Evolutionary conservation across 2,113 vertebrate genomes (phyloP).

Genomic region (Eurystomus gularis): DNA sequence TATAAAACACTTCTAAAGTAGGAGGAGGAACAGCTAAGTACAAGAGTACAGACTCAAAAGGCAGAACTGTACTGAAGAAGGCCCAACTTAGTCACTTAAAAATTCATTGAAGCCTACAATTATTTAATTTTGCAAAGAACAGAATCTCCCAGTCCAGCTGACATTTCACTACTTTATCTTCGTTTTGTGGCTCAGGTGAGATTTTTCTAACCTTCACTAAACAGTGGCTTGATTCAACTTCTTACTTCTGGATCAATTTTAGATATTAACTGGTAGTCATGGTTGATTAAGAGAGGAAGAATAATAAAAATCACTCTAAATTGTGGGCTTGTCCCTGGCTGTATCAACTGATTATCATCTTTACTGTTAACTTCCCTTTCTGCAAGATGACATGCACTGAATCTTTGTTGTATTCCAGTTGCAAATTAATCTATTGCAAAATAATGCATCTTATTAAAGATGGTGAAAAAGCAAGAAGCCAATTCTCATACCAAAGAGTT

Average conservation of each 20-base stretch:
- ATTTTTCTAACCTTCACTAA: conserved; percentile 35
- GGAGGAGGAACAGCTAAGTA: background rate
- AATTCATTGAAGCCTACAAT: conserved; percentile 26
- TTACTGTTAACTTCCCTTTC: background rate
- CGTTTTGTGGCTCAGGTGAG: background rate
- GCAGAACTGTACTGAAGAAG: background rate
- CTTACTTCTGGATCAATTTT: background rate
- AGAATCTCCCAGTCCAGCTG: background rate
- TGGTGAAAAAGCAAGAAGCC: background rate
- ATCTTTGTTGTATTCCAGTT: background rate
- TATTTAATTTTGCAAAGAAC: conserved; percentile 16
- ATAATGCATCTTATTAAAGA: background rate
- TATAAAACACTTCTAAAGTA: background rate
- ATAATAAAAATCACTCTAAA: background rate
- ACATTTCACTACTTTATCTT: conserved; percentile 25
- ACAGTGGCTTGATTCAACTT: background rate
- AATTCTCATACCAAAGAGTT: background rate
- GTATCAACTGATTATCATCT: background rate
- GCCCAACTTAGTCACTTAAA: background rate
- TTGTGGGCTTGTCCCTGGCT: background rate
- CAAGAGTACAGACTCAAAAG: background rate
- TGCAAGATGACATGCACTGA: background rate
- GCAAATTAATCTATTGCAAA: background rate
- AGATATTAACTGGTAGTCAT: background rate
- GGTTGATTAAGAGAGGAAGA: background rate